Percentiles rank a stretch among this genome's conserved stretches.
Conservation (phyloP, 1,140 invertebrate genomes). For the Camponotus pennsylvanicus region DNA sequence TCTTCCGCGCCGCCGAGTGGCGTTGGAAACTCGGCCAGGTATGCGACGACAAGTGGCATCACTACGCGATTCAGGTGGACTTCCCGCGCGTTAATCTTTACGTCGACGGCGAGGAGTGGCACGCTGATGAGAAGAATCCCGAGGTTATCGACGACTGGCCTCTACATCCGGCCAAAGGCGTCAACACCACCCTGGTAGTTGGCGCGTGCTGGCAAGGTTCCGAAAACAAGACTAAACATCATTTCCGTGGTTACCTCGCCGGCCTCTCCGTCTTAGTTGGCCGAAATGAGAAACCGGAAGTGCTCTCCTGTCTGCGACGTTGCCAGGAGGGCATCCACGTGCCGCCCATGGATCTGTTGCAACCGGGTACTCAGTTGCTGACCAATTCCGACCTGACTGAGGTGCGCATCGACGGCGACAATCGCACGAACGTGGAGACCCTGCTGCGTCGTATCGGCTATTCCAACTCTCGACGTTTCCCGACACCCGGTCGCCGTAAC, state of each 20-base stretch:
- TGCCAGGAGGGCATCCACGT: slow-evolving; percentile 94
- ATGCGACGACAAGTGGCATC: slow-evolving; percentile 99
- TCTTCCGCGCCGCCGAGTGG: slow-evolving; percentile 99
- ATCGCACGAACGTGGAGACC: slow-evolving; percentile 95
- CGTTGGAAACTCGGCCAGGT: slow-evolving; percentile 96
- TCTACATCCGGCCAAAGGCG: slow-evolving; percentile 96
- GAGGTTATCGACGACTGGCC: slow-evolving; percentile 99
- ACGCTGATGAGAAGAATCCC: slow-evolving; percentile 93
- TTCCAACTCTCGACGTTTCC: slow-evolving; percentile 95
- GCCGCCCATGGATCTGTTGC: slow-evolving; percentile 91
- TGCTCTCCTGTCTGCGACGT: slow-evolving; percentile 94
- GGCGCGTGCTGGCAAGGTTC: slow-evolving; percentile 99
- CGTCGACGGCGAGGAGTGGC: slow-evolving; percentile 95
- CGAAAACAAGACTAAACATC: slow-evolving; percentile 94
- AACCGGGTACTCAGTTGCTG: slow-evolving; percentile 91
- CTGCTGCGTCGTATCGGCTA: slow-evolving; percentile 96
- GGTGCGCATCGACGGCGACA: slow-evolving; percentile 96
- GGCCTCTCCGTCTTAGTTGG: slow-evolving; percentile 94
- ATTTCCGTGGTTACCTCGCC: slow-evolving; percentile 95
- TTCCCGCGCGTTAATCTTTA: slow-evolving; percentile 95
- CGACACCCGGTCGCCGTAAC: slow-evolving; percentile 96
- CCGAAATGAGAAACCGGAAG: slow-evolving; percentile 92
- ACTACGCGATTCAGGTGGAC: slow-evolving; percentile 97
- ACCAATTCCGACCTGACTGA: slow-evolving; percentile 94
- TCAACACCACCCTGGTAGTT: slow-evolving; percentile 97